These are phyloP conservation scores for Drosophila setifemur DNA, from an alignment of 1,140 invertebrate genomes.

Conservation along the genomic window DNA sequence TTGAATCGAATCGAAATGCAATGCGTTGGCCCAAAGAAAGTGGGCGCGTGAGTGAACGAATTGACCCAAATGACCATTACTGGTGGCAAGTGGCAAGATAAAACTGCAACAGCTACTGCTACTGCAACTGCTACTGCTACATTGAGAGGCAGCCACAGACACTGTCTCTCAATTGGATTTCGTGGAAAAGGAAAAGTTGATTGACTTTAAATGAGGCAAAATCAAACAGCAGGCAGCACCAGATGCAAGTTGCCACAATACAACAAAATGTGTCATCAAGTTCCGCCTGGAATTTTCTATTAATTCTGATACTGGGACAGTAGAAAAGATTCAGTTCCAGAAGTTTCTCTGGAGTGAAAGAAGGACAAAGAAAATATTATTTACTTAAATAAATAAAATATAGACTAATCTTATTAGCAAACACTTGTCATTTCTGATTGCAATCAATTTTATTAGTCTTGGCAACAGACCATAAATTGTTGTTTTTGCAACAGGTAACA, in stretches of 20 bases:
- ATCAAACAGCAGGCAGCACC: conserved; percentile 54
- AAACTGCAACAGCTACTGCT: neutral
- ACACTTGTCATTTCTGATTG: neutral
- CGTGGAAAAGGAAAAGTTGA: conserved; percentile 75
- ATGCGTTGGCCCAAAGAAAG: conserved; percentile 60
- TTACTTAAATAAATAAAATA: no score
- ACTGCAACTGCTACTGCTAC: conserved; percentile 1
- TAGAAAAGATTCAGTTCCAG: neutral
- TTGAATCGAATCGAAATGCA: conserved; percentile 34
- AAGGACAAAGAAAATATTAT: neutral
- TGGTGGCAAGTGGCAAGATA: conserved; percentile 28
- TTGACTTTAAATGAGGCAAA: conserved; percentile 66
- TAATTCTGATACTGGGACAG: neutral
- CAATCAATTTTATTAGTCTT: neutral
- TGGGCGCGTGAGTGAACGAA: conserved; percentile 67
- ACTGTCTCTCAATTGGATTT: conserved; percentile 56
- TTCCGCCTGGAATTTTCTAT: conserved; percentile 44
- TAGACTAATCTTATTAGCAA: neutral
- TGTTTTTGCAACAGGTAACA: neutral
- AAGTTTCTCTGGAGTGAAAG: neutral
- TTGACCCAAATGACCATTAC: conserved; percentile 78
- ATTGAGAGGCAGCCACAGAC: conserved; percentile 1
- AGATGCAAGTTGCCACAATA: neutral
- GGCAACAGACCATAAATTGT: neutral
- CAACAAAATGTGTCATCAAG: conserved; percentile 56